These are phyloP conservation scores for Zenarchopterus dispar DNA, from an alignment of 2,797 vertebrate species.

Conservation along the genomic window DNA sequence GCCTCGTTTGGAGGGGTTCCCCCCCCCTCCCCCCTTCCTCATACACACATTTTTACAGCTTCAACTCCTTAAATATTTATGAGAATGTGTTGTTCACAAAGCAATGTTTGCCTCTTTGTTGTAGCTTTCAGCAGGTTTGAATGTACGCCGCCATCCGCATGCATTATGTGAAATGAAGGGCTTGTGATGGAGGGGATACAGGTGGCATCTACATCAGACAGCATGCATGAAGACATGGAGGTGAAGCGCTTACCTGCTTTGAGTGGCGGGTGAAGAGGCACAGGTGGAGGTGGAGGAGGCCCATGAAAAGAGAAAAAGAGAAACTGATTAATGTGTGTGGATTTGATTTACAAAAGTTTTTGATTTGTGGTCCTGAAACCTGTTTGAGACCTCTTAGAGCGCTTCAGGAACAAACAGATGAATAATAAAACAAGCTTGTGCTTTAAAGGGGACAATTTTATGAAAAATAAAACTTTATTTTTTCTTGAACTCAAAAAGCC, in stretches of 20 bases:
- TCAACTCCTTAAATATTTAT: conserved; percentile 72
- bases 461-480: too few relatives aligned
- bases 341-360: too few relatives aligned
- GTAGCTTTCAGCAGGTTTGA: conserved; percentile 35
- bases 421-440: too few relatives aligned
- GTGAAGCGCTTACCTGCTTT: conserved; percentile 69
- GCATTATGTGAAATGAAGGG: conserved; percentile 26
- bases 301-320: conserved; percentile 19
- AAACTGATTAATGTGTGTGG: too few relatives aligned
- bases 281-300: neutral
- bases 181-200: conserved; percentile 20
- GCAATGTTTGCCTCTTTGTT: conserved; percentile 55
- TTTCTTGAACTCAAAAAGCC: too few relatives aligned
- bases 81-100: conserved; percentile 68
- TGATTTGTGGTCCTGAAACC: too few relatives aligned
- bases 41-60: conserved; percentile 69
- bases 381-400: too few relatives aligned
- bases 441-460: too few relatives aligned
- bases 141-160: conserved; percentile 4
- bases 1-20: conserved; percentile 51
- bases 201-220: conserved; percentile 40
- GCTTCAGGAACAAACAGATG: too few relatives aligned
- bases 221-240: conserved; percentile 20
- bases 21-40: neutral
- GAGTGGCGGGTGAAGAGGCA: conserved; percentile 22